Conservation (phyloP, 2,113 vertebrate genomes). For the Ariopsis seemanni region DNA sequence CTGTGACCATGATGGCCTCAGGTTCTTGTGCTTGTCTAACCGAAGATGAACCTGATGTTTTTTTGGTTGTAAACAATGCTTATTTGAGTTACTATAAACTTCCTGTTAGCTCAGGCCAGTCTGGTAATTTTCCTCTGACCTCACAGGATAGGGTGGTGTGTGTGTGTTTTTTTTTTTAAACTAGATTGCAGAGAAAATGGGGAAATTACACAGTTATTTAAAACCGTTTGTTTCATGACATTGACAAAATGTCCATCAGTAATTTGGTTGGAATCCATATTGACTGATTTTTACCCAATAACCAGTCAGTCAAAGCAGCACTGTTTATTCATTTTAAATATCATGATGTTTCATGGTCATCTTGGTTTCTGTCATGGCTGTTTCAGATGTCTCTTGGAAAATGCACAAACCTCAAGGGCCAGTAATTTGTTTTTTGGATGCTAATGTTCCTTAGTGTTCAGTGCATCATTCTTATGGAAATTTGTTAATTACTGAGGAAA, state of each 20-base stretch:
- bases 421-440: not conserved
- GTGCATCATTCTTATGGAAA: not conserved
- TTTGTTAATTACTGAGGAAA: not conserved
- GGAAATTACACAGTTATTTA: constrained; percentile 3
- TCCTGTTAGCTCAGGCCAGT: no score
- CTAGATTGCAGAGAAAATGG: no score
- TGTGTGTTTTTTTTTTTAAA: no score
- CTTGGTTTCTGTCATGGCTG: not conserved
- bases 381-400: not conserved
- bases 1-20: no score
- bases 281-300: not conserved
- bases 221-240: not conserved
- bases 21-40: no score
- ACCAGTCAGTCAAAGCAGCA: not conserved
- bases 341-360: not conserved
- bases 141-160: no score
- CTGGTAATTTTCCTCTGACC: no score
- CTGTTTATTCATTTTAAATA: not conserved
- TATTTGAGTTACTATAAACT: no score
- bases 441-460: not conserved
- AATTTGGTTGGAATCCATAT: no score
- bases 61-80: no score
- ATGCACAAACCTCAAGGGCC: not conserved
- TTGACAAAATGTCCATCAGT: no score
- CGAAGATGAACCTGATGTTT: no score